These are phyloP conservation scores for Erpornis zantholeuca DNA, from an alignment of 2,113 vertebrate genomes.

Conservation along the genomic window DNA sequence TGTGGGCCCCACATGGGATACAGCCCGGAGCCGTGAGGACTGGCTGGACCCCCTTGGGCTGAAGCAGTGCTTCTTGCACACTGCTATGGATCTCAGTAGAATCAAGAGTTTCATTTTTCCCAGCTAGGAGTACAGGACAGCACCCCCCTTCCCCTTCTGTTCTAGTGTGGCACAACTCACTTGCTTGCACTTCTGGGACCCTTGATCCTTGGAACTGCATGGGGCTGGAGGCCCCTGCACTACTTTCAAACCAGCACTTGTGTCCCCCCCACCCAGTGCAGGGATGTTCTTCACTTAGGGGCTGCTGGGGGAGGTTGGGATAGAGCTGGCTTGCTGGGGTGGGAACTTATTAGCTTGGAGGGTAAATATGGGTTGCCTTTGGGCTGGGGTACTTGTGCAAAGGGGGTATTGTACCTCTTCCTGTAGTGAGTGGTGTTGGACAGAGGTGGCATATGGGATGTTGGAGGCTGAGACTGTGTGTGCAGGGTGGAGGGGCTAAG, in stretches of 20 bases:
- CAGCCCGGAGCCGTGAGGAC: neutral
- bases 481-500: neutral
- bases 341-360: neutral
- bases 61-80: slow-evolving; percentile 66
- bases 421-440: neutral
- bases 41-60: slow-evolving; percentile 51
- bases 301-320: neutral
- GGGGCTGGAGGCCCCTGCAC: neutral
- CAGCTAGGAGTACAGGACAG: slow-evolving; percentile 49
- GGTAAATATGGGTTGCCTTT: neutral
- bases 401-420: neutral
- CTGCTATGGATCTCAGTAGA: slow-evolving; percentile 69
- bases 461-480: neutral
- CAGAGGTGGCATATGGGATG: neutral
- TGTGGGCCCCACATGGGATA: neutral
- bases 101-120: slow-evolving; percentile 78
- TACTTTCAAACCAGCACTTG: slow-evolving; percentile 35
- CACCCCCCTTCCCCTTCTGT: neutral
- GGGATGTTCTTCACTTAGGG: neutral
- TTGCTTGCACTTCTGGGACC: slow-evolving; percentile 17
- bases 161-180: slow-evolving; percentile 30
- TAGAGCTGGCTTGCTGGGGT: neutral
- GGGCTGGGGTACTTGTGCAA: neutral
- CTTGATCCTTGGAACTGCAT: neutral
- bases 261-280: neutral